These are phyloP conservation scores for Oophaga pumilio DNA, from an alignment of 2,113 vertebrate genomes.

Conservation along the genomic window DNA sequence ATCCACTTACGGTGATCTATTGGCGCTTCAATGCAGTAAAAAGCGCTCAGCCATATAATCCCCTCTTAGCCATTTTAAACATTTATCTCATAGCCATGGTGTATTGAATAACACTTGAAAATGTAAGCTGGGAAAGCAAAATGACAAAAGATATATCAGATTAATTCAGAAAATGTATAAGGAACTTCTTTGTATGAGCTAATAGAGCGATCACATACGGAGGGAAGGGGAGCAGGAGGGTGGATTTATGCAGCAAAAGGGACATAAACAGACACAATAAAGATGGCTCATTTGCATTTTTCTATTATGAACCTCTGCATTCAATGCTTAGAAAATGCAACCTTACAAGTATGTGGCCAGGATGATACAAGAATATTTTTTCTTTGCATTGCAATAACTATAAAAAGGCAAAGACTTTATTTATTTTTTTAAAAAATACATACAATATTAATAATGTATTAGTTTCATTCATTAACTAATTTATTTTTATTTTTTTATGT, in stretches of 20 bases:
- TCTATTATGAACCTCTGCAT: not conserved
- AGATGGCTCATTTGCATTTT: not conserved
- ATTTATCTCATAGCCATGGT: conserved; percentile 30
- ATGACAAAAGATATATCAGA: conserved; percentile 6
- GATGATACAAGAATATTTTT: too few relatives aligned
- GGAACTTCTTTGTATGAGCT: not conserved
- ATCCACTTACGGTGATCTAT: conserved; percentile 38
- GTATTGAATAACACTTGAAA: conserved; percentile 16
- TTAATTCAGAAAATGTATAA: not conserved
- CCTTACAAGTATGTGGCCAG: too few relatives aligned
- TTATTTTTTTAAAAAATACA: too few relatives aligned
- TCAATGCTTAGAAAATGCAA: not conserved
- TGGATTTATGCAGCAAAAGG: not conserved
- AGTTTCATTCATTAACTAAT: too few relatives aligned
- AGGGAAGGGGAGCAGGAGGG: not conserved
- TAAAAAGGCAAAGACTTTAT: too few relatives aligned
- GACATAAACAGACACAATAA: not conserved
- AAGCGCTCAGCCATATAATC: conserved; percentile 40
- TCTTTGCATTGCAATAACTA: too few relatives aligned
- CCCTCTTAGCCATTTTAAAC: conserved; percentile 26
- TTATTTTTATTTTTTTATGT: too few relatives aligned
- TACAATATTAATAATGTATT: too few relatives aligned
- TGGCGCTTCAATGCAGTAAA: conserved; percentile 43
- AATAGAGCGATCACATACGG: not conserved
- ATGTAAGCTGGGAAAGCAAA: conserved; percentile 16